Evolutionary conservation across 92 coral and sea anemone species (phyloP).

Genomic region (Porites rus): DNA sequence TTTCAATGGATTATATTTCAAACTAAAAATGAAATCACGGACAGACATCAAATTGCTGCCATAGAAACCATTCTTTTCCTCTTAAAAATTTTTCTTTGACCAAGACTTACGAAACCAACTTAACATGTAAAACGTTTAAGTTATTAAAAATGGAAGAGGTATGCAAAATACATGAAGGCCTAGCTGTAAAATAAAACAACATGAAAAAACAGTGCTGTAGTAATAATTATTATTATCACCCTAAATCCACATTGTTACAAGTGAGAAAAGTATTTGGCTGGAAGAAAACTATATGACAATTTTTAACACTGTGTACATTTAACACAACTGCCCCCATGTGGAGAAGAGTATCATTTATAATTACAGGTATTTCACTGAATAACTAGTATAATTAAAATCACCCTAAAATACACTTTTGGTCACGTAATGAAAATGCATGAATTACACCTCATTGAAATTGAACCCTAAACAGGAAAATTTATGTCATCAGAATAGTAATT

Average conservation of each 20-base stretch:
- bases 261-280: background rate
- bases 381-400: background rate
- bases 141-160: no score
- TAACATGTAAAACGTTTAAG: background rate
- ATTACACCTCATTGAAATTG: background rate
- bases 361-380: background rate
- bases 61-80: constrained; percentile 13
- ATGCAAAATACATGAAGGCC: no score
- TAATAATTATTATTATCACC: background rate
- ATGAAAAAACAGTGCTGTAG: background rate
- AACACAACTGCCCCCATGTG: no score
- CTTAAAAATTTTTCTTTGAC: constrained; percentile 12
- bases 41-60: background rate
- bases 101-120: background rate
- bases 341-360: no score
- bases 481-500: background rate
- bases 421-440: background rate
- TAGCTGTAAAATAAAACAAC: background rate
- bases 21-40: constrained; percentile 9
- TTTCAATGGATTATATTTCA: background rate
- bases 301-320: background rate
- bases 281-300: background rate
- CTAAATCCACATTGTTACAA: background rate
- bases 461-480: background rate
- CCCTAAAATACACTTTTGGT: background rate